Evolutionary conservation across 1,140 invertebrate genomes (phyloP).

Genomic region (Drosophila suzukii): DNA sequence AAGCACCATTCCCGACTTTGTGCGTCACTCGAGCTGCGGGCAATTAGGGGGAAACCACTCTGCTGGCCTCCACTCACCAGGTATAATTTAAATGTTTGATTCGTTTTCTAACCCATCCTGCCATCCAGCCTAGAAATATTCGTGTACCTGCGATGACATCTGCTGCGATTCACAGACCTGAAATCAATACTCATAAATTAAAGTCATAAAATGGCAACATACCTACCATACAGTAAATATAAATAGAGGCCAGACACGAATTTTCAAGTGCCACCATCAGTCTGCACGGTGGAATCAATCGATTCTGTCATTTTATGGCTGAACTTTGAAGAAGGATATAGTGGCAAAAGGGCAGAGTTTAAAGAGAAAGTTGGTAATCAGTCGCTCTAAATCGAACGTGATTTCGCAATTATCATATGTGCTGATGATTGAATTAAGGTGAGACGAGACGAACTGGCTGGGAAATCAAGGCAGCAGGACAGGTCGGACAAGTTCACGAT

Average conservation of each 20-base stretch:
- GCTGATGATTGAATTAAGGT: slow-evolving; percentile 25
- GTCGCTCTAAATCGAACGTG: neutral
- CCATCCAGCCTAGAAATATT: slow-evolving; percentile 2
- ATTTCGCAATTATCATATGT: slow-evolving; percentile 49
- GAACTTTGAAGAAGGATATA: slow-evolving; percentile 15
- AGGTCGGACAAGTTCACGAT: slow-evolving; percentile 29
- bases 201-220: slow-evolving; percentile 60
- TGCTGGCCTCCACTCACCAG: slow-evolving; percentile 5
- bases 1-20: neutral
- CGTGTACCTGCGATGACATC: slow-evolving; percentile 50
- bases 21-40: slow-evolving; percentile 31
- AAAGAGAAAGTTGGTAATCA: slow-evolving; percentile 8
- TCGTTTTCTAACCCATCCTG: slow-evolving; percentile 28
- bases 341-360: slow-evolving; percentile 39
- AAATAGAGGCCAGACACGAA: slow-evolving; percentile 61
- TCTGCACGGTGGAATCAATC: slow-evolving; percentile 40
- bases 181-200: slow-evolving; percentile 75
- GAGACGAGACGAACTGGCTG: neutral
- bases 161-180: slow-evolving; percentile 60
- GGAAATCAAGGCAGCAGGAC: slow-evolving; percentile 5
- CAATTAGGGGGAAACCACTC: slow-evolving; percentile 10
- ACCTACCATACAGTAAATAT: slow-evolving; percentile 41
- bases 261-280: slow-evolving; percentile 43
- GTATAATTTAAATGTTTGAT: slow-evolving; percentile 43
- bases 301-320: slow-evolving; percentile 42